Conservation (phyloP, 2,888 invertebrate genomes). For the Megastigmus dorsalis region DNA sequence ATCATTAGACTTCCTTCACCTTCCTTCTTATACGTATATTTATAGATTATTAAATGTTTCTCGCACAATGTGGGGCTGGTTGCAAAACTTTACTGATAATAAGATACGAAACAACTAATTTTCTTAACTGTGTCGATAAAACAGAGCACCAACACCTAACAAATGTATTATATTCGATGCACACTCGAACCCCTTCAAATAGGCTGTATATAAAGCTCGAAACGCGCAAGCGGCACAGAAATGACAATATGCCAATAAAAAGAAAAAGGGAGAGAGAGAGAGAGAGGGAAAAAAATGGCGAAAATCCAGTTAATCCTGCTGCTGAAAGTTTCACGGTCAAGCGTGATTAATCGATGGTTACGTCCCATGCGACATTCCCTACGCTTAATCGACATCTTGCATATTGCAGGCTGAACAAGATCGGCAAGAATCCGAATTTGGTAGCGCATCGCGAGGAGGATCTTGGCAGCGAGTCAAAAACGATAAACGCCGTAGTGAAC, state of each 20-base stretch:
- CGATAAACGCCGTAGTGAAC: conserved; percentile 94
- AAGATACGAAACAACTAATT: conserved; percentile 24
- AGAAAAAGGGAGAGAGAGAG: not conserved
- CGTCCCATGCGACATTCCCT: conserved; percentile 72
- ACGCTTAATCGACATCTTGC: conserved; percentile 72
- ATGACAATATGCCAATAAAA: not conserved
- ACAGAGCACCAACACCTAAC: conserved; percentile 33
- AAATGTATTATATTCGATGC: conserved; percentile 50
- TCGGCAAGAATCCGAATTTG: conserved; percentile 97
- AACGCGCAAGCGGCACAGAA: not conserved
- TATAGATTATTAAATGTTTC: conserved; percentile 31
- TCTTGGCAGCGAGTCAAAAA: conserved; percentile 84
- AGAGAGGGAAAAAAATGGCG: not conserved
- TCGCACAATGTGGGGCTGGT: conserved; percentile 47
- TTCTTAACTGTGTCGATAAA: conserved; percentile 19
- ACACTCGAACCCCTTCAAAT: conserved; percentile 41
- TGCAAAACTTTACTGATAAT: conserved; percentile 30
- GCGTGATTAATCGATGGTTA: conserved; percentile 72
- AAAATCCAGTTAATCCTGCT: conserved; percentile 53
- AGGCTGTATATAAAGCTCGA: not conserved
- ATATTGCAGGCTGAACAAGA: conserved; percentile 89
- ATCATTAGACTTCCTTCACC: not conserved
- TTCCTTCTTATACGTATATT: not conserved
- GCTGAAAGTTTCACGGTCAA: conserved; percentile 63
- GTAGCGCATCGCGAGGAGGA: conserved; percentile 86